phyloP scores from a whole-genome alignment of 2,888 invertebrate species.

The Hypercompe scribonia region DNA sequence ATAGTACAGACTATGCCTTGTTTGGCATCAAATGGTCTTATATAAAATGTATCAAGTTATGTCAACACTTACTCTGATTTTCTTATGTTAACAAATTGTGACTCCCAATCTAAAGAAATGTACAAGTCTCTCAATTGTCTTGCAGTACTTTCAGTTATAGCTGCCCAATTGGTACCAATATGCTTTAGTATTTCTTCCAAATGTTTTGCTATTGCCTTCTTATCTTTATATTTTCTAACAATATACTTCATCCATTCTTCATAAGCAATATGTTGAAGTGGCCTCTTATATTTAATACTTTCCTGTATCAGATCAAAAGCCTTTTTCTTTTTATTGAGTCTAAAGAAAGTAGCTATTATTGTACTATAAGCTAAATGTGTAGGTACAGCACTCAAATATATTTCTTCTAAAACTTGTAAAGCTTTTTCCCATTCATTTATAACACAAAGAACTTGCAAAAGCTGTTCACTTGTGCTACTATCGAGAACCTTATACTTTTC shows the following conservation, averaged over 20 bases:
- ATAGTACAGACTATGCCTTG: too few species aligned
- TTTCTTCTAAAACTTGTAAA: conserved; percentile 87
- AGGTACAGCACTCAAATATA: conserved; percentile 81
- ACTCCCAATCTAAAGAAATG: conserved; percentile 66
- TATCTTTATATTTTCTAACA: conserved; percentile 70
- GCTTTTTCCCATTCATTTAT: conserved; percentile 89
- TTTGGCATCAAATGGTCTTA: too few species aligned
- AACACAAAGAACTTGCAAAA: conserved; percentile 88
- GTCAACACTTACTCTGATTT: conserved; percentile 65
- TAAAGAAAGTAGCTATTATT: conserved; percentile 87
- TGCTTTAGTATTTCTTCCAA: conserved; percentile 87
- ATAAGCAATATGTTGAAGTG: conserved; percentile 81
- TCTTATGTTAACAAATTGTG: conserved; percentile 64
- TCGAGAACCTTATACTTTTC: conserved; percentile 87
- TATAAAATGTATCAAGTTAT: too few species aligned
- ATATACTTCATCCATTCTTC: conserved; percentile 84
- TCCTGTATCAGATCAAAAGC: conserved; percentile 88
- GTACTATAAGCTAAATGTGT: conserved; percentile 81
- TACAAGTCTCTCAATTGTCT: conserved; percentile 65
- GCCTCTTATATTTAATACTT: conserved; percentile 77
- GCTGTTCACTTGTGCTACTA: conserved; percentile 85
- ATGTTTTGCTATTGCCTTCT: conserved; percentile 66
- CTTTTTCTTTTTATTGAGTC: conserved; percentile 82
- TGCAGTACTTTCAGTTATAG: conserved; percentile 64
- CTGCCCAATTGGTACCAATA: conserved; percentile 80